Base-by-base conservation (phyloP, 1,140 invertebrate species). In the Vanessa tameamea region DNA sequence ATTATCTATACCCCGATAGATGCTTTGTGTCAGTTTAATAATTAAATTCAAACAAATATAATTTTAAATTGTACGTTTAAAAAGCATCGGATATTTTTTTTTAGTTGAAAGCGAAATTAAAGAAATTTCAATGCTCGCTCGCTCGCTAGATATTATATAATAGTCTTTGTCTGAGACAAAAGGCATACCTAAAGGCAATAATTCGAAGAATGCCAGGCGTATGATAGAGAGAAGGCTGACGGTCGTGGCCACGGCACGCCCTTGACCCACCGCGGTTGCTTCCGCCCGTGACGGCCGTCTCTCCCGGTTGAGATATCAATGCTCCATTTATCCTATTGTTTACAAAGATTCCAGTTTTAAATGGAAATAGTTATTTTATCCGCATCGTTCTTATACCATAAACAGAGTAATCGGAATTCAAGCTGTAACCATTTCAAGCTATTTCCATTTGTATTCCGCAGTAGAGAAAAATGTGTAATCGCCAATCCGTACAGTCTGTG, bases 251-350 rank as follows among this genome's bases (percentile, higher is more conserved):
- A 78, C 81, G 79, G 50, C 69, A 59, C 81, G 86, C 80, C 86
- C 87, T 88, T 89, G 86, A 87, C 85, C 82, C 77, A 69, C 64
- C 79, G 76, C 74, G 67, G 68, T 63, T 72, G 78, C 74, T 86
- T 79, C 78, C 82, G 77, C 66, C 80, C 72, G 79, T 70, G 68
- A 63, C 55, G 69, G 65, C 80, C 75, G 82, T 73, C 75, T 72
- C 78, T 74, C 80, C 82, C 78, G 69, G 71, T 80, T 78, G 76
- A 79, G 71, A 82, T 78, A 84, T 69, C 69, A 78, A 81, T 61
- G 73, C 77, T 82, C 74, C 77, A 83, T 82, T 85, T 81, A 78
- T 75, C 68, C 79, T 75, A 76, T 78, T 78, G 74, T 82, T 72
- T 76, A 75, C 70, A 59, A 37, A 68, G 67, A 69, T 67, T 55